phyloP scores from a whole-genome alignment of 2,888 invertebrate species.

The Blastobasis lacticolella region DNA sequence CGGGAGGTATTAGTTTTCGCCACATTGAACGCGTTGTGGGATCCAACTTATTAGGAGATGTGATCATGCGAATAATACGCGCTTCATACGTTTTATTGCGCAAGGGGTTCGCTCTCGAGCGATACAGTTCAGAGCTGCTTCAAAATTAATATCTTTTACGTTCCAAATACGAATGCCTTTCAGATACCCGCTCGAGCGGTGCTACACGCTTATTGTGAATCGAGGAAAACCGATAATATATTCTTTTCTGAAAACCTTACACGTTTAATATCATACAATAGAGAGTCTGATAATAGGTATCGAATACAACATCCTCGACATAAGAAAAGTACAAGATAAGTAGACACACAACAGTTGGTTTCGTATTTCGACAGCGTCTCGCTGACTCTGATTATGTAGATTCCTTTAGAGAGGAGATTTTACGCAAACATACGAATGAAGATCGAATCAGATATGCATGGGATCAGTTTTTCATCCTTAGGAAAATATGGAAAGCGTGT shows the following conservation, averaged over 20 bases:
- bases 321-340: conserved; percentile 19
- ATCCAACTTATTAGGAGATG: conserved; percentile 71
- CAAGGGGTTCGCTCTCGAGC: conserved; percentile 46
- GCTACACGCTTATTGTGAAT: conserved; percentile 6
- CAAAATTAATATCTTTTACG: conserved; percentile 32
- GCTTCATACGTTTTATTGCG: conserved; percentile 69
- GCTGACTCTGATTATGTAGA: conserved; percentile 64
- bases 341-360: conserved; percentile 32
- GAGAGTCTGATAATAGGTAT: no score
- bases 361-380: conserved; percentile 52
- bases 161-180: conserved; percentile 9
- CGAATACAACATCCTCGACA: conserved; percentile 8
- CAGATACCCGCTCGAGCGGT: conserved; percentile 9
- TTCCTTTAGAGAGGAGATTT: conserved; percentile 54
- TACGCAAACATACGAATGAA: conserved; percentile 62
- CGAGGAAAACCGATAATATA: background rate
- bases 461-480: conserved; percentile 57
- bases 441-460: conserved; percentile 65
- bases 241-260: conserved; percentile 9
- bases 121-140: conserved; percentile 42
- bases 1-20: conserved; percentile 56
- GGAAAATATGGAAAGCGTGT: conserved; percentile 42
- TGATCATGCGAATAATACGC: conserved; percentile 67
- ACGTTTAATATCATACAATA: background rate
- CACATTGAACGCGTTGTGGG: conserved; percentile 65